Evolutionary conservation across 2,113 vertebrate species (phyloP).

Genomic region (Anolis carolinensis): DNA sequence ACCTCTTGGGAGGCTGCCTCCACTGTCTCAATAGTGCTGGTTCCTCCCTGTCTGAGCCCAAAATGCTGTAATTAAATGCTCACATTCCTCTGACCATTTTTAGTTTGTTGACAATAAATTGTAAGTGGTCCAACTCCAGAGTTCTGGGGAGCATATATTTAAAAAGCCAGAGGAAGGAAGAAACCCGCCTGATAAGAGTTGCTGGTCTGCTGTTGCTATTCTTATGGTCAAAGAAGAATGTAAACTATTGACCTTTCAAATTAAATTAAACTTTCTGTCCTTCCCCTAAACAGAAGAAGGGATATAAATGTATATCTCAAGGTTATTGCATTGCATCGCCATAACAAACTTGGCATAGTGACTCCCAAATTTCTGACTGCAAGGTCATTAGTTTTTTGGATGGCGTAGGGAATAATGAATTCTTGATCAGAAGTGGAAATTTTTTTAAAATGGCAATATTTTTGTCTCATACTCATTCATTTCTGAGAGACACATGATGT

Average conservation of each 20-base stretch:
- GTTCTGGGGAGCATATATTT: neutral
- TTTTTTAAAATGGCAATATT: neutral
- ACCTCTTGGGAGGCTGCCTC: constrained; percentile 42
- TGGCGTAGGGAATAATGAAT: neutral
- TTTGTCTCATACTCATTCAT: neutral
- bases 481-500: neutral
- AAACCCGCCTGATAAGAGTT: constrained; percentile 28
- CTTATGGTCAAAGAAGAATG: constrained; percentile 34
- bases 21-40: constrained; percentile 38
- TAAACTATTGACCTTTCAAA: constrained; percentile 26
- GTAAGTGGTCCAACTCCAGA: constrained; percentile 37
- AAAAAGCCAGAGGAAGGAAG: constrained; percentile 34
- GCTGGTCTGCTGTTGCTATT: constrained; percentile 20
- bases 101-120: constrained; percentile 48
- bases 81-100: constrained; percentile 38
- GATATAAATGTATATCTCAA: constrained; percentile 11
- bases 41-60: constrained; percentile 50
- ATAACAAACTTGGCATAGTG: neutral
- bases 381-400: neutral
- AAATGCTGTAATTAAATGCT: constrained; percentile 60
- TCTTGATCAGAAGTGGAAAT: neutral
- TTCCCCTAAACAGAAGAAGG: constrained; percentile 8
- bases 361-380: neutral
- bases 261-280: constrained; percentile 10
- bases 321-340: constrained; percentile 12